Evolutionary conservation across 2,113 vertebrate genomes (phyloP).

Genomic region (Pelmatolapia mariae): DNA sequence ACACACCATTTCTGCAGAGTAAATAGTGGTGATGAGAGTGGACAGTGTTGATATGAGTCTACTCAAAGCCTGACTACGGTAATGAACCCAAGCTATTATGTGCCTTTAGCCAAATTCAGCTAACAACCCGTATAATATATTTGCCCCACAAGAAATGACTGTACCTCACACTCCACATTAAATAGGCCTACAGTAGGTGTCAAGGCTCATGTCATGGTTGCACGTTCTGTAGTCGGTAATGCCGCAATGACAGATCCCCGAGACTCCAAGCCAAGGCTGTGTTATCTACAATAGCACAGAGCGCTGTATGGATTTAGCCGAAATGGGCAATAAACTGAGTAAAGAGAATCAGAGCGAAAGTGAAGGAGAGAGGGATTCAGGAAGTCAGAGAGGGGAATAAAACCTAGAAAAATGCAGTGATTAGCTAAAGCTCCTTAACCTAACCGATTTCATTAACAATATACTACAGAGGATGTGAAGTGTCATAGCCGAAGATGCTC

Average conservation of each 20-base stretch:
- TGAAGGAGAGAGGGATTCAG: neutral
- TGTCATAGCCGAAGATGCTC: slow-evolving; percentile 5
- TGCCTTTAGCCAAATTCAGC: slow-evolving; percentile 4
- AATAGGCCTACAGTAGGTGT: slow-evolving; percentile 26
- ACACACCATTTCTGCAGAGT: neutral
- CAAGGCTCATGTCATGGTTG: slow-evolving; percentile 22
- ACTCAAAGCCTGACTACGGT: neutral
- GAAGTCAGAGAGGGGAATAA: neutral
- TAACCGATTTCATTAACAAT: slow-evolving; percentile 34
- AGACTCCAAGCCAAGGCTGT: slow-evolving; percentile 16
- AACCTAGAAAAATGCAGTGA: slow-evolving; percentile 6
- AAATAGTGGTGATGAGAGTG: slow-evolving; percentile 13
- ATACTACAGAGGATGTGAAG: slow-evolving; percentile 9
- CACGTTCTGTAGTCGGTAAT: slow-evolving; percentile 26
- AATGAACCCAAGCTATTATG: slow-evolving; percentile 12
- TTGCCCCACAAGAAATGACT: neutral
- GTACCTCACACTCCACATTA: neutral
- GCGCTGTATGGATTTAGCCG: slow-evolving; percentile 30
- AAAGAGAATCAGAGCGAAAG: neutral
- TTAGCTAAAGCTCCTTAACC: slow-evolving; percentile 52
- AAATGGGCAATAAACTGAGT: slow-evolving; percentile 35
- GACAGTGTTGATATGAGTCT: neutral
- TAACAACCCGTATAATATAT: slow-evolving; percentile 3
- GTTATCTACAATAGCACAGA: slow-evolving; percentile 49
- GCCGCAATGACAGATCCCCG: slow-evolving; percentile 12